Evolutionary conservation across 2,888 invertebrate genomes (phyloP).

Genomic region (Podabrus alpinus): DNA sequence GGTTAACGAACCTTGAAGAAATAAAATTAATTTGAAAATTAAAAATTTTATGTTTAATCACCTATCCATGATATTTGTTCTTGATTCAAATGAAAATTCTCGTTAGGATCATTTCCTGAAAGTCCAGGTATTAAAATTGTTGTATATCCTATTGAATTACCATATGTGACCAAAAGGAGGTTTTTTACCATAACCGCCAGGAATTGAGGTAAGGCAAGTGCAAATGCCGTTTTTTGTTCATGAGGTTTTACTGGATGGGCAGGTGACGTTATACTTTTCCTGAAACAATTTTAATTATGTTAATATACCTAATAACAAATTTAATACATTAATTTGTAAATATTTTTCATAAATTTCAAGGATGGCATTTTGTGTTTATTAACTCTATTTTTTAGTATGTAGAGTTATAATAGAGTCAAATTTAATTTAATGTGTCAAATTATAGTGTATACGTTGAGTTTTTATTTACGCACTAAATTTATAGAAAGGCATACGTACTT

Average conservation of each 20-base stretch:
- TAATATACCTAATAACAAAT: background rate
- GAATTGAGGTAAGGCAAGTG: slow-evolving; percentile 68
- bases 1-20: slow-evolving; percentile 73
- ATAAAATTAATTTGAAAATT: background rate
- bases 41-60: slow-evolving; percentile 52
- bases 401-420: background rate
- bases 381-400: background rate
- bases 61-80: slow-evolving; percentile 77
- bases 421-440: background rate
- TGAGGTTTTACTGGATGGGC: background rate
- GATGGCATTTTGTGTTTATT: background rate
- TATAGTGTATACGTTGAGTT: background rate
- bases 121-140: slow-evolving; percentile 81
- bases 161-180: slow-evolving; percentile 74
- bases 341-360: background rate
- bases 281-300: background rate
- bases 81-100: slow-evolving; percentile 59
- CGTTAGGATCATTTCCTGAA: slow-evolving; percentile 53
- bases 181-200: slow-evolving; percentile 83
- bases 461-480: background rate
- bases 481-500: background rate
- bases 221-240: slow-evolving; percentile 29
- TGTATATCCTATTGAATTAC: slow-evolving; percentile 80
- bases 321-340: too few species aligned
- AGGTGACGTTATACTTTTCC: background rate